phyloP scores from a whole-genome alignment of 2,113 vertebrate genomes.

The Sinocyclocheilus anshuiensis region DNA sequence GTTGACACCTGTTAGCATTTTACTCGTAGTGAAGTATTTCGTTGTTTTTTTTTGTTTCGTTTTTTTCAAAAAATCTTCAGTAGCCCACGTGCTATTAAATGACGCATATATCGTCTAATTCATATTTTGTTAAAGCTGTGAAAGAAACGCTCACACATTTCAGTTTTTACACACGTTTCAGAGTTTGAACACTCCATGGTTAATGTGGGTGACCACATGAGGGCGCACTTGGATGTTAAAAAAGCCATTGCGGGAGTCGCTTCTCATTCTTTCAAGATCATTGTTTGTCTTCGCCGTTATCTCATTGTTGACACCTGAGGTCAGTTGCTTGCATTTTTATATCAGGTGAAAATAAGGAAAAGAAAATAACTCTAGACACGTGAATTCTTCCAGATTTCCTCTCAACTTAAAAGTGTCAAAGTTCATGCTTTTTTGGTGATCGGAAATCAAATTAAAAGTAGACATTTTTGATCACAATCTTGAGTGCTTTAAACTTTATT shows the following conservation, averaged over 20 bases:
- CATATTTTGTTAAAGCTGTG: slow-evolving; percentile 5
- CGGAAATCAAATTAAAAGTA: not conserved
- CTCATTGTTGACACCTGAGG: not conserved
- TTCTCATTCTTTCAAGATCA: not conserved
- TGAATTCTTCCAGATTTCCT: not conserved
- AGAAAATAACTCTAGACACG: not conserved
- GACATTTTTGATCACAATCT: not conserved
- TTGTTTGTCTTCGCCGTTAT: not conserved
- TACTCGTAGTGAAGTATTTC: not conserved
- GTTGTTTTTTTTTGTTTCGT: not conserved
- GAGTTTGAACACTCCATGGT: not conserved
- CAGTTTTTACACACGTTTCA: not conserved
- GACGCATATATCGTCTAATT: not conserved
- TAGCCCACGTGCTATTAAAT: not conserved
- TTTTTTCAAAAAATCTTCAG: not conserved
- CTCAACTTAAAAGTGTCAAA: not conserved
- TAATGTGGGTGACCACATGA: slow-evolving; percentile 29
- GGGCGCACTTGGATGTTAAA: slow-evolving; percentile 27
- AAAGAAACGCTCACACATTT: not conserved
- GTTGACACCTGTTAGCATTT: not conserved
- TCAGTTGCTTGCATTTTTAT: not conserved
- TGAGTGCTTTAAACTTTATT: slow-evolving; percentile 21
- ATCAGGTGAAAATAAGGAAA: not conserved
- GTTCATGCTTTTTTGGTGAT: not conserved
- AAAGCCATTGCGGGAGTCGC: not conserved